phyloP scores from a whole-genome alignment of 2,888 invertebrate species.

The Drosophila diplacantha region DNA sequence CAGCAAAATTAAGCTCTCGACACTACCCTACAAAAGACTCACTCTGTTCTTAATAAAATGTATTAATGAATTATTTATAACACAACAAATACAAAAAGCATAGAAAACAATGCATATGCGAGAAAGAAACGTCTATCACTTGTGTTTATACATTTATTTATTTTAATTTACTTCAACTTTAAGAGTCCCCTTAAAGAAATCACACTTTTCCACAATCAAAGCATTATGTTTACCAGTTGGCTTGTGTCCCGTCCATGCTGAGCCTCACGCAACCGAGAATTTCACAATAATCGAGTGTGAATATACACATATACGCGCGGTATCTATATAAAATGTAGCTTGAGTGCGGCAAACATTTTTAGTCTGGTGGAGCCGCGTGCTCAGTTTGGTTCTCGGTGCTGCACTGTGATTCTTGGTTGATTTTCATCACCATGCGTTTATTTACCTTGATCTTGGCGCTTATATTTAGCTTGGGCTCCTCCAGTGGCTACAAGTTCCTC shows the following conservation, averaged over 20 bases:
- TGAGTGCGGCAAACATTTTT: constrained; percentile 5
- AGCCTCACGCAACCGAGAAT: constrained; percentile 12
- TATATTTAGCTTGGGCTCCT: constrained; percentile 1
- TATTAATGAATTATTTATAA: neutral
- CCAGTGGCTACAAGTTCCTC: constrained; percentile 46
- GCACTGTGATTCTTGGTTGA: neutral
- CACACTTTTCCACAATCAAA: neutral
- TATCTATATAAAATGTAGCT: constrained; percentile 17
- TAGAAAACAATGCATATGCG: neutral
- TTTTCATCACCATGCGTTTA: constrained; percentile 17
- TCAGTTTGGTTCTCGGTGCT: constrained; percentile 8
- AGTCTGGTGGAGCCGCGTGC: constrained; percentile 7
- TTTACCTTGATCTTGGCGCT: constrained; percentile 13
- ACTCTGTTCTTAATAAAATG: neutral
- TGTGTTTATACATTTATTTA: no score
- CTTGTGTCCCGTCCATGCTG: constrained; percentile 8
- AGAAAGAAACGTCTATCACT: no score
- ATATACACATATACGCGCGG: neutral
- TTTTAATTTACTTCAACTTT: no score
- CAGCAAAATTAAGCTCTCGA: neutral
- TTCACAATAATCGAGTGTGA: constrained; percentile 23
- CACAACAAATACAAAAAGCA: neutral
- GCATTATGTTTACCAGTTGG: constrained; percentile 15
- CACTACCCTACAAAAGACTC: neutral
- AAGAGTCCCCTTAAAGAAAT: neutral